Base-by-base conservation (phyloP, 1,140 invertebrate species). In the Globodera rostochiensis region DNA sequence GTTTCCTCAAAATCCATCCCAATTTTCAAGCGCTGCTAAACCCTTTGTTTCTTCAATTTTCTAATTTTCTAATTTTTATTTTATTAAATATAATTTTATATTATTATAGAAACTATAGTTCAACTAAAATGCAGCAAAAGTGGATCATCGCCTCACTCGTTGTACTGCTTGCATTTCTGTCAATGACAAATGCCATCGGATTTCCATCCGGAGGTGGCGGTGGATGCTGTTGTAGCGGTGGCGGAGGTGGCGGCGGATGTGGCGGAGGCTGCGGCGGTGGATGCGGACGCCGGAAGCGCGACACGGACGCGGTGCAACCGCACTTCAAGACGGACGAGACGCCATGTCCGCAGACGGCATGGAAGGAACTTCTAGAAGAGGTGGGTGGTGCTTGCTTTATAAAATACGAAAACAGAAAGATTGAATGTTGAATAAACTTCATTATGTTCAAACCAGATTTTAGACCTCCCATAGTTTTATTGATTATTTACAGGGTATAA, bases 331-430 rank as follows among this genome's bases (percentile, higher is more conserved):
- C 60, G n/a, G 74, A 78, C 49, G 74, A 76, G 47, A 81, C 80
- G 47, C 80, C 80, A 13, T 81, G 80, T 45, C 80, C 80, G 9
- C 80, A 81, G 19, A 57, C 74, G 69, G 73, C 71, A 50, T 81
- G 80, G 79, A 80, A 80, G 69, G 57, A 60, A 46, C 36, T 80
- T n/a, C 47, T 80, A n/a, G 70, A 80, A 57, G 79, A 80, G 66
- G 79, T 80, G 67, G 21, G 49, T n/a, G 19, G 1, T 7, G 57
- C 15, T 21, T 4, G 2, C 19, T 19, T 19, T 19, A 13, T 64
- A 15, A 19, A 19, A 19, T 6, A 64, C 4, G 36, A 36, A 64
- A 64, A 64, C 5, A 15, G 57, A 11, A 60, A 60, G 19, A 60
- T 4, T 5, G 19, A 60, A 8, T 15, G 11, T 60, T 60, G 15